Base-by-base conservation (phyloP, 2,888 invertebrate genomes). In the Drosophila infuscata region DNA sequence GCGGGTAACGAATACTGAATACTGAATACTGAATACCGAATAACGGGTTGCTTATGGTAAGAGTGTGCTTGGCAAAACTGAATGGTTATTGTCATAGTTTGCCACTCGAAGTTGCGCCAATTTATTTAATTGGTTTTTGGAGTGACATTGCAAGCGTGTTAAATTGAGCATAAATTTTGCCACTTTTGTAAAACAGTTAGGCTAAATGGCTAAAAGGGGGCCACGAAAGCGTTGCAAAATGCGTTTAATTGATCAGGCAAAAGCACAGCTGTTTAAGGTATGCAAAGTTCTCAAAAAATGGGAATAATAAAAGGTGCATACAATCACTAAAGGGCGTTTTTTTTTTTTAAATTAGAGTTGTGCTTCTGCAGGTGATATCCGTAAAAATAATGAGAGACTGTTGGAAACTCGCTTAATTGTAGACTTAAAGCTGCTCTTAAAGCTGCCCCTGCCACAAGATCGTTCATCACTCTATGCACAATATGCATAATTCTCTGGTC, bases 41-140 rank as follows among this genome's bases (percentile, higher is more conserved):
- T 58, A 76, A 62, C 69, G 77, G 57, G 64, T 80, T 69, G 70
- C 67, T 67, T 73, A 66, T 41, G 52, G 52, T 3, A 46, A 51
- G 60, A 68, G 58, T 65, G 53, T 76, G 58, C 62, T 66, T 57
- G 58, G 63, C 52, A 62, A 76, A 76, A 61, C 79, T 58, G 30
- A 65, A 67, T 63, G 74, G 74, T 57, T 81, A 87, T 81, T 79
- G 79, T 65, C 77, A 76, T 79, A 75, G 73, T 77, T 83, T 76
- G 59, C 72, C 76, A 77, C 72, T 70, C 73, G 63, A 78, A 75
- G 75, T 74, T 67, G 80, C 74, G 68, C 65, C 74, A 80, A 79
- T 87, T 89, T 76, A 85, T 74, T 83, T 88, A 89, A 88, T 88
- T 83, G 72, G 43, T 73, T 72, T 60, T 30, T 35, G 33, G 54